Evolutionary conservation across 2,113 vertebrate species (phyloP).

Genomic region (Tachycineta bicolor): DNA sequence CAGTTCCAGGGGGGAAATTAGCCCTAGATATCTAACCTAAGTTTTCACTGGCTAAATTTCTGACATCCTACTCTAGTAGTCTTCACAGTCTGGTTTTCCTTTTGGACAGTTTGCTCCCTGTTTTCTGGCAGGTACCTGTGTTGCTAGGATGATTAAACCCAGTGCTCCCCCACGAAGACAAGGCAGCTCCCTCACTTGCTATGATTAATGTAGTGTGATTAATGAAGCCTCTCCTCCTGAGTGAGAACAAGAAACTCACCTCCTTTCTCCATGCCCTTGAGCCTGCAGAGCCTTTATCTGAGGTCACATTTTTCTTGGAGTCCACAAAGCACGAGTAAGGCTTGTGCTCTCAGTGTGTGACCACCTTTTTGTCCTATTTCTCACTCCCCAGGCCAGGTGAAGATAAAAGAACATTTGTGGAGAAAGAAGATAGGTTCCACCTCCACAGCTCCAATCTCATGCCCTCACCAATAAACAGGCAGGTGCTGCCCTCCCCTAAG

Average conservation of each 20-base stretch:
- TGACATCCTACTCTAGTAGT: not conserved
- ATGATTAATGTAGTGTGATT: too few relatives aligned
- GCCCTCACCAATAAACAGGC: not conserved
- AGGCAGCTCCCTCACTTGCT: not conserved
- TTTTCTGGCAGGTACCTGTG: not conserved
- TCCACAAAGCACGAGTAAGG: not conserved
- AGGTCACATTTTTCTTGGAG: not conserved
- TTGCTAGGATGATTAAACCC: not conserved
- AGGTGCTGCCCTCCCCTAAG: not conserved
- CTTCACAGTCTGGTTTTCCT: not conserved
- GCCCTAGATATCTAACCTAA: not conserved
- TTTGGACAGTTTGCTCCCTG: not conserved
- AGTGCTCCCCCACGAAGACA: not conserved
- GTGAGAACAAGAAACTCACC: not conserved
- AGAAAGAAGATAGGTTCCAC: not conserved
- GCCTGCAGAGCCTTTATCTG: not conserved
- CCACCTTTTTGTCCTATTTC: not conserved
- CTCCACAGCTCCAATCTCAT: not conserved
- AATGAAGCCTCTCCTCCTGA: not conserved
- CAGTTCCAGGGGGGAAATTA: not conserved
- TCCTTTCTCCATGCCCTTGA: not conserved
- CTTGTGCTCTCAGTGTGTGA: not conserved
- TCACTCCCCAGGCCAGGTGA: not conserved
- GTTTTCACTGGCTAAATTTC: not conserved
- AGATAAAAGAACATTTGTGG: not conserved